Base-by-base conservation (phyloP, 2,113 vertebrate genomes). In the Gobio gobio region DNA sequence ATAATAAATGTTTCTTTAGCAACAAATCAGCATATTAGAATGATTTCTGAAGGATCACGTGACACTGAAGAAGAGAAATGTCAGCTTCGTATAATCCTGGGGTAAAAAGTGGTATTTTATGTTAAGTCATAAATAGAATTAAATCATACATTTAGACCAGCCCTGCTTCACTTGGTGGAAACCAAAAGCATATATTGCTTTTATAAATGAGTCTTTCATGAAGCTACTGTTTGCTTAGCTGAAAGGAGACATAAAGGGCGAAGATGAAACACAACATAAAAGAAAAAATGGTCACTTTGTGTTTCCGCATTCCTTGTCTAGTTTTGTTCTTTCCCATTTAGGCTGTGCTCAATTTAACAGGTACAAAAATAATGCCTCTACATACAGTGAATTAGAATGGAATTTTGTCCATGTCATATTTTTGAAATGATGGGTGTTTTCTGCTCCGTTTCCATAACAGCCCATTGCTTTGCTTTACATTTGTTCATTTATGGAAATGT, bases 401-500 rank as follows among this genome's bases (percentile, higher is more conserved):
- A 13, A 73, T 40, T 20, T 43, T 73, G 68, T 73, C 20, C 10
- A 73, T 40, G 22, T n/a, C 40, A 72, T 13, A 6, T 12, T n/a
- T 73, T n/a, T 13, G 20, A 45, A 45, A 72, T 40, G 36, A 40
- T 43, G 68, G 24, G 13, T 26, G 73, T 29, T 54, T 33, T 54
- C 9, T 29, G 13, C 16, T 54, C 74, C 26, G 47, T 54, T 54
- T 76, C 51, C 16, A 54, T 54, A 16, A 76, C 10, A 51, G 16
- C 8, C 49, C 16, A 14, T 54, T 54, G 49, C 26, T 76, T 76
- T 72, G 68, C 36, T 13, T 70, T 70, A 40, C 66, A 40, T 72
- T 76, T 54, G n/a, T 76, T 76, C 47, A 54, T 76, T 54, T 54
- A 54, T 76, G 74, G 74, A 76, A 54, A 10, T 3, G 26, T 10